A percentile compares a stretch with the other conserved stretches of the same genome.
Conservation (phyloP, 2,888 invertebrate species). For the Antitype chi region DNA sequence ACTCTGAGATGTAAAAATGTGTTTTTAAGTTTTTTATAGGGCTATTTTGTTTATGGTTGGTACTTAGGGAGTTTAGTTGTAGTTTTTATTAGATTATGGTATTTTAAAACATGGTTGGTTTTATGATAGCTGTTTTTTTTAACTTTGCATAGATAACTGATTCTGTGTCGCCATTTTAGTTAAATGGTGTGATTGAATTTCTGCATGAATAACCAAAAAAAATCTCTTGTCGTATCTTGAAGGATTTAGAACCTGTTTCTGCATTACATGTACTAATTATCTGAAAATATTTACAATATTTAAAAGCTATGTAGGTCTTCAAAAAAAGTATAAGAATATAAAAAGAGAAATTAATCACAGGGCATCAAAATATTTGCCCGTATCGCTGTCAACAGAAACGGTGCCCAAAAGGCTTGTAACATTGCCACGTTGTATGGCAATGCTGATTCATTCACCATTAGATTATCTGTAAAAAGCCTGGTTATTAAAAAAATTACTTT, state of each 20-base stretch:
- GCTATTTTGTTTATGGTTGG: constrained; percentile 17
- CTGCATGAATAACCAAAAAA: background rate
- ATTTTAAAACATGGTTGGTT: background rate
- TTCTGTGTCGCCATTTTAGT: background rate
- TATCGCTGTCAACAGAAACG: no score
- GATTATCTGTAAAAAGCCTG: background rate
- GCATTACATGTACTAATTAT: no score
- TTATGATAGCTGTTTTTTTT: background rate
- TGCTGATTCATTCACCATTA: background rate
- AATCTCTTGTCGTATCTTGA: background rate
- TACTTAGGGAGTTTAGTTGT: background rate
- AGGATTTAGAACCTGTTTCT: background rate
- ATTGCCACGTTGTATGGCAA: no score
- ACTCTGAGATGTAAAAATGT: constrained; percentile 24
- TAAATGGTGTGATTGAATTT: no score
- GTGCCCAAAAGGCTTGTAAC: no score
- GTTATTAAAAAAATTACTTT: background rate
- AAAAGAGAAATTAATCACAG: no score
- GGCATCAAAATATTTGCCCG: no score
- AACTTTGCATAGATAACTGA: background rate
- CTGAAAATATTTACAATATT: no score
- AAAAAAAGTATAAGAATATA: no score
- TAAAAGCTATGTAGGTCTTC: no score
- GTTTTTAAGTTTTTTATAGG: constrained; percentile 28
- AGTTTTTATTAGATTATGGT: constrained; percentile 4